Percentiles rank a stretch among this genome's conserved stretches.
Evolutionary conservation across 2,797 vertebrate genomes (phyloP).

Genomic region (Parambassis ranga): DNA sequence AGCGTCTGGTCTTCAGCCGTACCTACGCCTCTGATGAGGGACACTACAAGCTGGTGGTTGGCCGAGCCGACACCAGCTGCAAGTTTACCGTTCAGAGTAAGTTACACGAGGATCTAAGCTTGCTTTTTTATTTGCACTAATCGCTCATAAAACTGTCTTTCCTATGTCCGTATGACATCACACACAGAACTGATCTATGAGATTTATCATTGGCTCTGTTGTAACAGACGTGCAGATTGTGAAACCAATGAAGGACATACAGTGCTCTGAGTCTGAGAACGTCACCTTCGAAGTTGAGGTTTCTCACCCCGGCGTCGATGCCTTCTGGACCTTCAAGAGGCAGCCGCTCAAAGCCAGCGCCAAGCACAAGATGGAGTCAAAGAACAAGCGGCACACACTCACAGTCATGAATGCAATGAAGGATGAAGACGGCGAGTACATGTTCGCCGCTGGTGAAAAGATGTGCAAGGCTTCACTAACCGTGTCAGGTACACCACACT

Average conservation of each 20-base stretch:
- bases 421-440: slow-evolving; percentile 95
- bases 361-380: slow-evolving; percentile 92
- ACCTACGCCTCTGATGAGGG: slow-evolving; percentile 91
- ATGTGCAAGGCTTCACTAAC: slow-evolving; percentile 88
- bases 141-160: no score
- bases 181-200: not conserved
- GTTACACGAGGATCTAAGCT: slow-evolving; percentile 16
- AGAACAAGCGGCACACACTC: slow-evolving; percentile 86
- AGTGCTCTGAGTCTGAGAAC: slow-evolving; percentile 96
- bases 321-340: slow-evolving; percentile 92
- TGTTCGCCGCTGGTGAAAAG: slow-evolving; percentile 94
- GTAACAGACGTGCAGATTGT: slow-evolving; percentile 89
- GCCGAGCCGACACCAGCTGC: slow-evolving; percentile 91
- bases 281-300: slow-evolving; percentile 91
- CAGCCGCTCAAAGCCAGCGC: slow-evolving; percentile 85
- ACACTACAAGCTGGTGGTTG: slow-evolving; percentile 87
- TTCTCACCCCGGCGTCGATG: slow-evolving; percentile 91
- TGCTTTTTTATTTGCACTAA: not conserved
- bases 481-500: slow-evolving; percentile 84
- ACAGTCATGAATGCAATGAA: slow-evolving; percentile 94
- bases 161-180: no score
- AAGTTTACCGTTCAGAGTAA: slow-evolving; percentile 89
- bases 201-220: not conserved
- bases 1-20: slow-evolving; percentile 90
- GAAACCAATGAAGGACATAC: slow-evolving; percentile 86